Base-by-base conservation (phyloP, 1,140 invertebrate genomes). In the Acromyrmex heyeri region DNA sequence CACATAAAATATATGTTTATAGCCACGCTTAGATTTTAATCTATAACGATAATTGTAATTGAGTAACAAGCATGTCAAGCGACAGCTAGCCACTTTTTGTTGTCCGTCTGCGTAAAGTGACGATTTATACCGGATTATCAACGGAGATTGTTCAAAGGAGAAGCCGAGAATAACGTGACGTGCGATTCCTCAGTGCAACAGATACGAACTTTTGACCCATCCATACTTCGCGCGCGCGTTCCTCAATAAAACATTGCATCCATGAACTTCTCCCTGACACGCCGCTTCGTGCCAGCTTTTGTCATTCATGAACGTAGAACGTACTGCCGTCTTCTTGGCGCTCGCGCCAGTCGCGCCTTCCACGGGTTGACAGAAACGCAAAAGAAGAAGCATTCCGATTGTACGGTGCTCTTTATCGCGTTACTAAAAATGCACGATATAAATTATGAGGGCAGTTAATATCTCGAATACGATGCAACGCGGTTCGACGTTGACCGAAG, bases 271-370 rank as follows among this genome's bases (percentile, higher is more conserved):
- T 21, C 30, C n/a, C n/a, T 27, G 55, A 27, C 21, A 16, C 21
- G 18, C 24, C 61, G 21, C 77, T 38, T 55, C 50, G 64, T 8
- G 30, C 30, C 50, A 16, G 65, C 38, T 34, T 81, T 81, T 72
- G 65, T 81, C 65, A 81, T 81, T 81, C 78, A 81, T 72, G 53
- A 62, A 44, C 30, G 65, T 57, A 70, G 53, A 81, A 57, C 50
- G 65, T 65, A 21, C 10, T 67, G 24, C 30, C n/a, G 30, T 34
- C 34, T 48, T 64, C 38, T 21, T 24, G 72, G 72, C 50, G 62
- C 16, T 53, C 16, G 14, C 0, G 16, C 18, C 30, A 30, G 30
- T 30, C 21, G 34, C 34, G 18, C 30, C 18, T 21, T 55, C 30
- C 14, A 14, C n/a, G 3, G 21, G 0, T 14, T 38, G 38, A 21